A percentile compares a stretch with the other conserved stretches of the same genome.
Conservation (phyloP, 2,797 vertebrate species). For the Clamator glandarius region DNA sequence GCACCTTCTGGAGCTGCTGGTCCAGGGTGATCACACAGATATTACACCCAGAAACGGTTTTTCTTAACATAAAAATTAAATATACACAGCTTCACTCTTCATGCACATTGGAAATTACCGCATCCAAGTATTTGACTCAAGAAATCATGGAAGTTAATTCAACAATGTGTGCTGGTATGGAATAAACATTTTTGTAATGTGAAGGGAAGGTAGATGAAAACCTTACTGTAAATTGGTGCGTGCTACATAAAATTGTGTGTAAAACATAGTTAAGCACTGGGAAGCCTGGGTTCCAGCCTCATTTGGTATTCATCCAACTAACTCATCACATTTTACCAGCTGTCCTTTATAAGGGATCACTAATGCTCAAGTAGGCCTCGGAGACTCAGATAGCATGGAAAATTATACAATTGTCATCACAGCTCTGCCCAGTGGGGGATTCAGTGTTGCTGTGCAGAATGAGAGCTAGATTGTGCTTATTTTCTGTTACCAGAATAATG, state of each 20-base stretch:
- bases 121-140: not conserved
- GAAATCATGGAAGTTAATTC: not conserved
- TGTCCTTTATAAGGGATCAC: constrained; percentile 26
- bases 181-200: not conserved
- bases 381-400: constrained; percentile 9
- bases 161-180: not conserved
- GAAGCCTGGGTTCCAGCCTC: not conserved
- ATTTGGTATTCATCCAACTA: constrained; percentile 27
- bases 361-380: not conserved
- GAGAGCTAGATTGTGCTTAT: not conserved
- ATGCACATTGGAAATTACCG: not conserved
- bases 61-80: not conserved
- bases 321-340: constrained; percentile 8
- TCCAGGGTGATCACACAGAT: not conserved
- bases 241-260: not conserved
- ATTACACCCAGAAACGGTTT: not conserved
- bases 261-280: not conserved
- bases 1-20: not conserved
- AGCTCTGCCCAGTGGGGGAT: not conserved
- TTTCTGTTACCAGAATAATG: not conserved
- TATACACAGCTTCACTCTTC: not conserved
- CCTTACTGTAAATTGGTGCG: not conserved
- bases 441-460: not conserved
- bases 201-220: not conserved
- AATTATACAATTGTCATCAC: not conserved